Percentiles rank a stretch among this genome's conserved stretches.
These are phyloP conservation scores for Bovichtus diacanthus DNA, from an alignment of 2,797 vertebrate species.

Conservation along the genomic window DNA sequence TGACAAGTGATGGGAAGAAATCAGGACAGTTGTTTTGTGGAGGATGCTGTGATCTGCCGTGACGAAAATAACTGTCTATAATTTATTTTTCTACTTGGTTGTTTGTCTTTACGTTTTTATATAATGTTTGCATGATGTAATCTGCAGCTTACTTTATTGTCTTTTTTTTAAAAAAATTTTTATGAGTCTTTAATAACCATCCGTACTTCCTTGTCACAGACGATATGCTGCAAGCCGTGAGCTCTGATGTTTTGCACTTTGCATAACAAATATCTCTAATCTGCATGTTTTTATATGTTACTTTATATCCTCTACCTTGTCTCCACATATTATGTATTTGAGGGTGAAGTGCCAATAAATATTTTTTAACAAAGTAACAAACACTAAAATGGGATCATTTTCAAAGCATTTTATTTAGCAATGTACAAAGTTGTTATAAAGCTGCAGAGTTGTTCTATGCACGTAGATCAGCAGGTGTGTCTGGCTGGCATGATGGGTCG, in stretches of 20 bases:
- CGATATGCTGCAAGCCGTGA: conserved; percentile 2
- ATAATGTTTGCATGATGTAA: neutral
- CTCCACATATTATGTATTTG: neutral
- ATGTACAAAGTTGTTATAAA: neutral
- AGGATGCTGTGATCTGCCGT: neutral
- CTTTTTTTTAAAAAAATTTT: neutral
- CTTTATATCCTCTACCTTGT: neutral
- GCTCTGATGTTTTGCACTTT: conserved; percentile 43
- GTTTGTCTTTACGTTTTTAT: neutral
- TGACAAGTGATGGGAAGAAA: conserved; percentile 43
- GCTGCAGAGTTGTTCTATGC: conserved; percentile 68
- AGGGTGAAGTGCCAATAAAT: conserved; percentile 42
- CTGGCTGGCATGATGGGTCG: conserved; percentile 92
- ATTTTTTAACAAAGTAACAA: conserved; percentile 18
- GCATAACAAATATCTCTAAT: conserved; percentile 61
- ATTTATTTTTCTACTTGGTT: neutral
- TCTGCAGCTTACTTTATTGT: neutral
- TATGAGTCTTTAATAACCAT: neutral
- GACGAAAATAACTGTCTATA: neutral
- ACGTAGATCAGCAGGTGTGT: conserved; percentile 90
- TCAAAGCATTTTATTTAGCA: conserved; percentile 59
- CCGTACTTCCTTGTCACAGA: neutral
- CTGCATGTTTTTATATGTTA: conserved; percentile 43
- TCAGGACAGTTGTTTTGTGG: neutral
- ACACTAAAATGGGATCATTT: neutral